Conservation (phyloP, 2,797 vertebrate species). For the Eutrigla gurnardus region DNA sequence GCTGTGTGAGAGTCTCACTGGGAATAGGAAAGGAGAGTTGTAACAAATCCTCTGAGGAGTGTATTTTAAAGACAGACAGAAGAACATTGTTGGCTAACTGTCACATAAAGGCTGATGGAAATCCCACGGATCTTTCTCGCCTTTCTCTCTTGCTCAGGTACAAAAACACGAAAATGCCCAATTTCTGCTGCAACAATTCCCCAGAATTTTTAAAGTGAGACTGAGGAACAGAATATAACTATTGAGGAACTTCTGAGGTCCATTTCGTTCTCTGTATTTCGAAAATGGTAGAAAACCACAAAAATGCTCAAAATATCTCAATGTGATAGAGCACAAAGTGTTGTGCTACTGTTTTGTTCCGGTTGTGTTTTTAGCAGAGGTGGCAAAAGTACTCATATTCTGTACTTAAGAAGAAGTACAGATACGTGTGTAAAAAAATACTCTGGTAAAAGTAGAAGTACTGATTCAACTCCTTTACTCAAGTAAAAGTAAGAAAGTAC, state of each 20-base stretch:
- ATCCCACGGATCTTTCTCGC: constrained; percentile 6
- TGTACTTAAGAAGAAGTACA: too few relatives aligned
- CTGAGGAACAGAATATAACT: constrained; percentile 11
- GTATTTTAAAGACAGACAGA: constrained; percentile 35
- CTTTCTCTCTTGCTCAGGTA: background rate
- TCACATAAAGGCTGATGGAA: constrained; percentile 29
- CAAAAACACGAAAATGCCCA: constrained; percentile 22
- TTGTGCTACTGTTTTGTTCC: background rate
- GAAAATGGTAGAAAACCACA: constrained; percentile 40
- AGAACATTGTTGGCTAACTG: constrained; percentile 29
- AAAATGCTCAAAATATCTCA: constrained; percentile 10
- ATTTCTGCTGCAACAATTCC: constrained; percentile 4
- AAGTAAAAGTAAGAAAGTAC: too few relatives aligned
- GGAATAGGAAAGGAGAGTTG: constrained; percentile 21
- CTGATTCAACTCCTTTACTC: too few relatives aligned
- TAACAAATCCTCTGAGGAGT: constrained; percentile 20
- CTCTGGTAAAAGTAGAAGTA: too few relatives aligned
- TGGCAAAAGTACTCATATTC: too few relatives aligned
- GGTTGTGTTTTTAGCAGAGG: background rate
- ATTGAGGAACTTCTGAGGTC: constrained; percentile 32
- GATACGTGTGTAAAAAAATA: too few relatives aligned
- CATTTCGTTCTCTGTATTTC: constrained; percentile 23
- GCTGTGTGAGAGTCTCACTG: constrained; percentile 4
- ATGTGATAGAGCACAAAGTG: background rate
- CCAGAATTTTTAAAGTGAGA: constrained; percentile 7